Evolutionary conservation across 2,888 invertebrate species (phyloP), one percentile per base, ranked within the genome.

Genomic region (Shargacucullia verbasci): DNA sequence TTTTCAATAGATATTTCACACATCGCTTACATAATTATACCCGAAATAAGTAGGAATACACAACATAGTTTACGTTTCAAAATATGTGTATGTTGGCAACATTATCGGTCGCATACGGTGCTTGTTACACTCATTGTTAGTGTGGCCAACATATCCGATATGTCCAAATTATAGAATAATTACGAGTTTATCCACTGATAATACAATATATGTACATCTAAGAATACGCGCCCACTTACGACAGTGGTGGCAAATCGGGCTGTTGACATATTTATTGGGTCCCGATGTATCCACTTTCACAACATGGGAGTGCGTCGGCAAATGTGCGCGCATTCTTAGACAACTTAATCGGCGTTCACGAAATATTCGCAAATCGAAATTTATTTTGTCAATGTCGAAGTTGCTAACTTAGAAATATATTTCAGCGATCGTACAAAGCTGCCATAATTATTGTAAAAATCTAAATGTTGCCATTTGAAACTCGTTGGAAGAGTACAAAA

Each of bases 401-500:
- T 65, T 61, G 47, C 64, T 47, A 66, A 61, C 56, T 56, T 64
- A 58, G 45, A 71, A 65, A 20, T 62, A 73, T 82, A 78, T 80
- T 81, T 80, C 76, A 77, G 84, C 82, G 72, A 85, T 82, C 85
- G 87, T 89, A 87, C 86, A 88, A 87, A 88, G 87, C 87, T 92
- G 92, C 92, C 91, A 92, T 91, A 89, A 76, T 78, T 78, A 74
- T 81, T 83, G 79, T 85, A 84, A 83, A 85, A 63, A 83, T 79
- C 77, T 79, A 83, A 81, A 83, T 90, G 90, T 89, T 91, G 92
- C 93, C 91, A 92, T 92, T 90, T 81, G 81, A 88, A 90, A 90
- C 91, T 93, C 92, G 90, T 89, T 88, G 82, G 79, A 85, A 92
- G 93, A 94, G 94, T 94, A 93, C 94, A 94, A 94, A 92, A 93